Conservation (phyloP, 2,113 vertebrate species). For the Oncorhynchus nerka region DNA sequence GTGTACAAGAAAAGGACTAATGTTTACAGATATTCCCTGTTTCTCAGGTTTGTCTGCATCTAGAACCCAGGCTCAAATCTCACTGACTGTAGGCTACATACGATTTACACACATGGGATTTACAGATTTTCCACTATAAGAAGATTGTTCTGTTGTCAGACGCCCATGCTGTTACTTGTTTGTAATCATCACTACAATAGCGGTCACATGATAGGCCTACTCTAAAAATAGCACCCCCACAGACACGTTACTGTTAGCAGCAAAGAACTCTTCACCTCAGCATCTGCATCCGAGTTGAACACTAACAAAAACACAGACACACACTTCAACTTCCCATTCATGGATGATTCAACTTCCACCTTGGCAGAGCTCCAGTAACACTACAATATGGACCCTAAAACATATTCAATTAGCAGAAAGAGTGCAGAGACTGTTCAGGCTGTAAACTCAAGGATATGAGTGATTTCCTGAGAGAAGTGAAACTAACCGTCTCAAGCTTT, state of each 20-base stretch:
- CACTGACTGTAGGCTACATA: neutral
- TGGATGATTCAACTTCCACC: neutral
- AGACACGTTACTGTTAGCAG: conserved; percentile 20
- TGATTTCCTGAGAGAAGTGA: conserved; percentile 23
- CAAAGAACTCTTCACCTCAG: conserved; percentile 42
- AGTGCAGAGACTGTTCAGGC: conserved; percentile 21
- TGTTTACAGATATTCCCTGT: neutral
- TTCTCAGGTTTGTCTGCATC: neutral
- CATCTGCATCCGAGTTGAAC: conserved; percentile 9
- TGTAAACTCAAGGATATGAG: conserved; percentile 23
- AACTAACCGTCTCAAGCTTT: conserved; percentile 13
- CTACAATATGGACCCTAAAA: conserved; percentile 12
- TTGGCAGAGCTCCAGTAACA: neutral
- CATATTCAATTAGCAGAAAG: conserved; percentile 17
- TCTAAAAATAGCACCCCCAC: conserved; percentile 1
- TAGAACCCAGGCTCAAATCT: neutral
- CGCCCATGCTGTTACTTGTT: neutral
- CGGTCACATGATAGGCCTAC: neutral
- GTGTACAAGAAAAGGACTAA: neutral
- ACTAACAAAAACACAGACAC: neutral
- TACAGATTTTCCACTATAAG: no score
- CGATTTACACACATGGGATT: no score
- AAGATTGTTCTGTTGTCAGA: neutral
- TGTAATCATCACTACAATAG: neutral
- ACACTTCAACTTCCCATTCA: neutral